These are phyloP conservation scores for Epizoanthus ramosus DNA, from an alignment of 92 coral and sea anemone genomes.

Conservation along the genomic window DNA sequence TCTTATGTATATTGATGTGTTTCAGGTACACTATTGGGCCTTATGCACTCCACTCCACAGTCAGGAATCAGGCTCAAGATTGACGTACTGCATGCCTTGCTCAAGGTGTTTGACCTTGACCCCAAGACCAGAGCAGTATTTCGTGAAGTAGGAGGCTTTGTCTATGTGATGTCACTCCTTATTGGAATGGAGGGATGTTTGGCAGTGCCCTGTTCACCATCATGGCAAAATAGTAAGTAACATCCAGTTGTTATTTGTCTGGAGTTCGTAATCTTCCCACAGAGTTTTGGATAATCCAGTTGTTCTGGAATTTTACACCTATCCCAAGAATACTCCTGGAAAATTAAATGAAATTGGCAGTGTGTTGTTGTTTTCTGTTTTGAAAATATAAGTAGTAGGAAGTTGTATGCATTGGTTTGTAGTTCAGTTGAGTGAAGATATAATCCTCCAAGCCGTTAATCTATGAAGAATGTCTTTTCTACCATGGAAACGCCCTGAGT, in stretches of 20 bases:
- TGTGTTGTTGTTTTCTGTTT: too few relatives aligned
- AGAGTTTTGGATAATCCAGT: too few relatives aligned
- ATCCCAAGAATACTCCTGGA: too few relatives aligned
- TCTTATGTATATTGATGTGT: background rate
- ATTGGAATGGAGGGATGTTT: constrained; percentile 95
- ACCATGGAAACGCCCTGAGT: too few relatives aligned
- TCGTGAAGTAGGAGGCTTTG: constrained; percentile 97
- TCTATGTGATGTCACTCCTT: constrained; percentile 93
- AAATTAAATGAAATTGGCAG: too few relatives aligned
- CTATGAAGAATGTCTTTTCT: too few relatives aligned
- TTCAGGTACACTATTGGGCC: constrained; percentile 86
- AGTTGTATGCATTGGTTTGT: too few relatives aligned
- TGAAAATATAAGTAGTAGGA: too few relatives aligned
- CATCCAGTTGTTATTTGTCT: background rate
- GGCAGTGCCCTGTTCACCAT: constrained; percentile 52
- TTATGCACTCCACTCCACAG: constrained; percentile 74
- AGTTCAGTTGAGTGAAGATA: too few relatives aligned
- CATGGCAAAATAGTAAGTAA: constrained; percentile 81
- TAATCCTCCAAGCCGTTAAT: too few relatives aligned
- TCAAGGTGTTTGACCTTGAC: constrained; percentile 91
- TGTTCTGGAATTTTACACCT: too few relatives aligned
- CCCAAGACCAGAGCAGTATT: constrained; percentile 91
- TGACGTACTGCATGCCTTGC: constrained; percentile 80
- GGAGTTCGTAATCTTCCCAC: too few relatives aligned
- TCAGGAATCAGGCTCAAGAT: constrained; percentile 81